Conservation (phyloP, 1,140 invertebrate genomes). For the Dendroctonus ponderosae region DNA sequence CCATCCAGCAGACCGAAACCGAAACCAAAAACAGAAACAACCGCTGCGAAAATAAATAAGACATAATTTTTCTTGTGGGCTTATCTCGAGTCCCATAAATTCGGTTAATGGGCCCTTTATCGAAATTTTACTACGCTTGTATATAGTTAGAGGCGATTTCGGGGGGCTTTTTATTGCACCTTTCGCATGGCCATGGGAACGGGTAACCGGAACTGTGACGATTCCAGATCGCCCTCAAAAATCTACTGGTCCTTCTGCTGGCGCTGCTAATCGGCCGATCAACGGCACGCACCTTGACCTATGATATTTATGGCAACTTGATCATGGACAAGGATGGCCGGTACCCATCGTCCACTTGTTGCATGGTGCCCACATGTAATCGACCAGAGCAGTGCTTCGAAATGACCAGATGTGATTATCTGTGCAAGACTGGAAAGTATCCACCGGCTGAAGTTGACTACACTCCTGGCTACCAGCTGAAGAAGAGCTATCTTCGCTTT, state of each 20-base stretch:
- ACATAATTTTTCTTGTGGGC: constrained; percentile 6
- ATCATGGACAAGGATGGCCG: constrained; percentile 4
- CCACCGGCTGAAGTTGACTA: constrained; percentile 6
- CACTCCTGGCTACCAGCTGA: constrained; percentile 22
- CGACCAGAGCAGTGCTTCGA: constrained; percentile 6
- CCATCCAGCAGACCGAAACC: no score
- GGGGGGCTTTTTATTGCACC: not conserved
- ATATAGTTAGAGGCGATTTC: not conserved
- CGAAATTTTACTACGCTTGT: constrained; percentile 10
- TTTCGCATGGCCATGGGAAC: not conserved
- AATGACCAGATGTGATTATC: constrained; percentile 19
- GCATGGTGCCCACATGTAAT: constrained; percentile 26
- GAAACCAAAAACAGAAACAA: no score
- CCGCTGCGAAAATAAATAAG: no score
- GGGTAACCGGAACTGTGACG: no score
- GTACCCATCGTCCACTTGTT: constrained; percentile 17
- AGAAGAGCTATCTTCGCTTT: constrained; percentile 1
- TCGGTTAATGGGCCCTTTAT: constrained; percentile 4
- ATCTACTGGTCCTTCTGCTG: not conserved
- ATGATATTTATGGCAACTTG: constrained; percentile 13
- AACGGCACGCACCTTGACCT: not conserved
- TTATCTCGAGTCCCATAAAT: constrained; percentile 4
- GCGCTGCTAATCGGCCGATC: not conserved
- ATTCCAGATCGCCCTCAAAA: no score
- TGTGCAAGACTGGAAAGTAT: constrained; percentile 28